These are phyloP conservation scores for Alloplasta piceator DNA, from an alignment of 2,888 invertebrate species.

Conservation along the genomic window DNA sequence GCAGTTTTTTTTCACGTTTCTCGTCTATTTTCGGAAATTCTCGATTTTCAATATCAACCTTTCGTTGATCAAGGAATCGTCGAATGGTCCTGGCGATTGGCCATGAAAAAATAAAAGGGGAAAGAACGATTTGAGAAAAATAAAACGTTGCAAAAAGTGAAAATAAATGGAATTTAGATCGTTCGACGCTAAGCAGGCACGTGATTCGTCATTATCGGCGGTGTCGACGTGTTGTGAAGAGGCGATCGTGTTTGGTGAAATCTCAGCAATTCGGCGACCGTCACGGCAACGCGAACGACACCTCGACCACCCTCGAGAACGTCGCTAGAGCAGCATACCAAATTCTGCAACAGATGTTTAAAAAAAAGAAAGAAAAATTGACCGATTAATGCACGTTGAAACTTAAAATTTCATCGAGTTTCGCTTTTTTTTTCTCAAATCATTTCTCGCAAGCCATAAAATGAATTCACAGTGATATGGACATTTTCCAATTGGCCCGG, in stretches of 20 bases:
- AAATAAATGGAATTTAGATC: constrained; percentile 66
- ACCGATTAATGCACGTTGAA: constrained; percentile 31
- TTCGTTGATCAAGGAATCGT: neutral
- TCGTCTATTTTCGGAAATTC: constrained; percentile 13
- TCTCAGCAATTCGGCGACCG: constrained; percentile 92
- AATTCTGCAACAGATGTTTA: constrained; percentile 87
- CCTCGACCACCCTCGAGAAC: constrained; percentile 96
- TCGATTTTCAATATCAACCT: neutral
- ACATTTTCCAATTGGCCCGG: too few species aligned
- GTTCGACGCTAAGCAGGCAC: constrained; percentile 77
- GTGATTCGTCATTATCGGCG: constrained; percentile 73
- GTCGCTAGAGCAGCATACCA: constrained; percentile 95
- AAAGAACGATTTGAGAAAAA: constrained; percentile 3
- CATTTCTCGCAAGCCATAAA: neutral
- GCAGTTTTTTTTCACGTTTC: neutral
- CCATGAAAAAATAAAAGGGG: neutral
- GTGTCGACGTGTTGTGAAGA: constrained; percentile 73
- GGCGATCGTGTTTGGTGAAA: constrained; percentile 85
- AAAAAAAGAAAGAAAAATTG: constrained; percentile 52
- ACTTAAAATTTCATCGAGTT: neutral
- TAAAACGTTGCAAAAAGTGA: neutral
- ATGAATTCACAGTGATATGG: too few species aligned
- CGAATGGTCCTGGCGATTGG: neutral
- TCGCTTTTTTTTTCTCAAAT: neutral
- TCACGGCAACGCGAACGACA: constrained; percentile 93